phyloP scores from a whole-genome alignment of 2,113 vertebrate genomes.

The Spermophilus dauricus region DNA sequence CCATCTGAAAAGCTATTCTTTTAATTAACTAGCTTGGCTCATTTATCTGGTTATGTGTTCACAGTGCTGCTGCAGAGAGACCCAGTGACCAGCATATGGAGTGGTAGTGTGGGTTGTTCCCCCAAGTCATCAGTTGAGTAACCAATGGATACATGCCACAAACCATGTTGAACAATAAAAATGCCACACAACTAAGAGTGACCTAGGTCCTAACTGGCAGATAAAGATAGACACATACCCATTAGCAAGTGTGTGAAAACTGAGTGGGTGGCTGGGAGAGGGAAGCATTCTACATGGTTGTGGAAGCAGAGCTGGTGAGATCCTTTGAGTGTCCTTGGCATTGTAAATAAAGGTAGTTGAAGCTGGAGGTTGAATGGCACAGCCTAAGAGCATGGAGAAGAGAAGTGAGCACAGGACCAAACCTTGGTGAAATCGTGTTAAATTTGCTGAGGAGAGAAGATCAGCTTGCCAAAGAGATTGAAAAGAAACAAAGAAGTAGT shows the following conservation, averaged over 20 bases:
- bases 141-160: accelerated
- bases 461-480: not conserved
- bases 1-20: not conserved
- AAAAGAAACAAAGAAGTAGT: not conserved
- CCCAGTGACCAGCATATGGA: too few relatives aligned
- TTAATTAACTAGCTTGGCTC: not conserved
- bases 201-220: not conserved
- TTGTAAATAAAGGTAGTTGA: not conserved
- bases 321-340: not conserved
- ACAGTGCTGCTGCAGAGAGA: not conserved
- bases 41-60: not conserved
- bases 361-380: not conserved
- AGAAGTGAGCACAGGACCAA: not conserved
- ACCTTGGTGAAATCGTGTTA: not conserved
- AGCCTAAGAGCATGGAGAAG: not conserved
- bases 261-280: not conserved
- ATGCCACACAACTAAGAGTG: too few relatives aligned
- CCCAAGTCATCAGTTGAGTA: not conserved
- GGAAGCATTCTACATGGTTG: not conserved
- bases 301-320: not conserved
- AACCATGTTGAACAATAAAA: not conserved
- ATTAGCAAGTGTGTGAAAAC: not conserved
- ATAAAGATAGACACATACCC: not conserved
- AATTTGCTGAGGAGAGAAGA: not conserved
- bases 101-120: not conserved